Base-by-base conservation (phyloP, 2,113 vertebrate species). In the Osmerus mordax region DNA sequence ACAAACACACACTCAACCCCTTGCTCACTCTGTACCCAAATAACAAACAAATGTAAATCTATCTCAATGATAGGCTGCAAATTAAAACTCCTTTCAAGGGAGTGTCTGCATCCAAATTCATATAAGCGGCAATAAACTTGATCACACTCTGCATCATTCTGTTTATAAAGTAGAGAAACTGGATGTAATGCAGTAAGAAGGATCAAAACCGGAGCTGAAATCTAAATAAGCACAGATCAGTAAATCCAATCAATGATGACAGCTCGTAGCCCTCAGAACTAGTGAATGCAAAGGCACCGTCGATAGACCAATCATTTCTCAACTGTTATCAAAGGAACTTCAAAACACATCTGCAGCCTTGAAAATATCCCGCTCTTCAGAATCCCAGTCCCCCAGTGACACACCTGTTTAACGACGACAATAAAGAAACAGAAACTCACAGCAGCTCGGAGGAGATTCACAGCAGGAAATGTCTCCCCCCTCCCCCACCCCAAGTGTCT, bases 361-460 rank as follows among this genome's bases (percentile, higher is more conserved):
- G 74, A 69, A 78, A 82, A 23, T 1, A 81, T 41, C 80, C 75
- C 64, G 70, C 29, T 63, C 74, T 75, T 7, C 73, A 11, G 63
- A 14, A 5, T 18, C 16, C 16, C 21, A 63, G 70, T 73, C 65
- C 70, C 83, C 77, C 72, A 69, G 76, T 14, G 56, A 69, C 81
- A 60, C 32, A 1, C 74, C 87, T 32, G 16, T 58, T 88, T 70
- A 82, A 87, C 85, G 78, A 79, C 76, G 80, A 86, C 86, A 81
- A 83, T 67, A 80, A 58, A 78, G 81, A 84, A 58, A 28, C 4
- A 58, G 7, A 75, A 79, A 84, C 85, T 71, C 77, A 73, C 83
- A 78, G 77, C 65, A 81, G 69, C 81, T 71, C 54, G 65, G 67
- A 13, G 32, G 60, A 84, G 77, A 82, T 84, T 86, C 84, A 74